phyloP scores from a whole-genome alignment of 2,113 vertebrate genomes.

The Glareola pratincola region DNA sequence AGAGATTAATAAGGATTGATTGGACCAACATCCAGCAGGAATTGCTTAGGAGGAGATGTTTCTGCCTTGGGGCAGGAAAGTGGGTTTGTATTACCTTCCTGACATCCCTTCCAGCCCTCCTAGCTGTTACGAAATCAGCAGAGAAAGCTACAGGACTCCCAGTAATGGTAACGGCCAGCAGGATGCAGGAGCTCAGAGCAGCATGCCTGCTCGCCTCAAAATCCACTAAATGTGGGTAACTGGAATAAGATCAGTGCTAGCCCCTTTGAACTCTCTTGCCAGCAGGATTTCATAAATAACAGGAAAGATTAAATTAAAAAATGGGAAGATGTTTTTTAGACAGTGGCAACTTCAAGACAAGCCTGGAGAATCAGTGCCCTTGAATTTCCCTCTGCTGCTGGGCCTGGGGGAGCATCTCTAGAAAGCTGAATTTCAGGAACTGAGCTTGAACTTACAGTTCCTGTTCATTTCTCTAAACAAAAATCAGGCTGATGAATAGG shows the following conservation, averaged over 20 bases:
- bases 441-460: background rate
- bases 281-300: background rate
- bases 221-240: background rate
- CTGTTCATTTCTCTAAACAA: background rate
- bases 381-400: background rate
- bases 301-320: background rate
- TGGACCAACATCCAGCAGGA: background rate
- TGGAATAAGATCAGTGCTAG: background rate
- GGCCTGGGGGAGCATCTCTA: rapidly evolving
- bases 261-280: background rate
- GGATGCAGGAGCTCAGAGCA: background rate
- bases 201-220: background rate
- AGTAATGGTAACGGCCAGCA: background rate
- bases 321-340: background rate
- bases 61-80: background rate
- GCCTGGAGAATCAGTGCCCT: background rate
- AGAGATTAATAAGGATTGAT: background rate
- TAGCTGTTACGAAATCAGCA: background rate
- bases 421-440: background rate
- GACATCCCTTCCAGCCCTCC: background rate
- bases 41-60: background rate
- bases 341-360: background rate
- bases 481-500: background rate
- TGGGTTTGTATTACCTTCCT: background rate
- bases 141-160: background rate